Percentiles rank a stretch among this genome's conserved stretches.
These are phyloP conservation scores for Acrocephalus scirpaceus DNA, from an alignment of 2,797 vertebrate species.

Conservation along the genomic window DNA sequence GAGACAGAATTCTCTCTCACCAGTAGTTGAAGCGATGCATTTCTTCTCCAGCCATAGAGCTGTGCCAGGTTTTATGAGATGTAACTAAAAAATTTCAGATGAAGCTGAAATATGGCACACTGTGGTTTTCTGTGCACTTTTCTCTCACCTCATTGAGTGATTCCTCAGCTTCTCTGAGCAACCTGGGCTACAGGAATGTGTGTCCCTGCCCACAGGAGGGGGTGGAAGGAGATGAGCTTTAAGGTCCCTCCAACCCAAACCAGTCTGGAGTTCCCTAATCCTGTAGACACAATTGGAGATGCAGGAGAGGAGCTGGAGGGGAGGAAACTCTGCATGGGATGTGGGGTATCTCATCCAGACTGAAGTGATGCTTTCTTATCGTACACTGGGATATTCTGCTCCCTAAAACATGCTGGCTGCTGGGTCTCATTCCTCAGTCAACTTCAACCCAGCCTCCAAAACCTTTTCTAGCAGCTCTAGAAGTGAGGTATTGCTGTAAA, in stretches of 20 bases:
- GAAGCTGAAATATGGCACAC: not conserved
- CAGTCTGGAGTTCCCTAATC: not conserved
- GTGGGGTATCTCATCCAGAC: not conserved
- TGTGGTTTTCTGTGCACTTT: not conserved
- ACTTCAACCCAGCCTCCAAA: not conserved
- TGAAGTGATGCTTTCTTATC: not conserved
- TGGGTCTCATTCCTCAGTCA: not conserved
- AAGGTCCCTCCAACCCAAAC: not conserved
- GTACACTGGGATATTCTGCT: not conserved
- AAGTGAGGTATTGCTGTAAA: not conserved
- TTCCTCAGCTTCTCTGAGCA: not conserved
- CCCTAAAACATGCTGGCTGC: not conserved
- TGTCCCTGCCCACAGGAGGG: not conserved
- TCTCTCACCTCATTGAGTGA: accelerated
- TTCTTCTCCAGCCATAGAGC: not conserved
- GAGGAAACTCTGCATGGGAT: not conserved
- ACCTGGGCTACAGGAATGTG: not conserved
- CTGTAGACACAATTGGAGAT: accelerated
- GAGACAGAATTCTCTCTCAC: not conserved
- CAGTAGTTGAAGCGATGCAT: not conserved
- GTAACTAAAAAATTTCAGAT: not conserved
- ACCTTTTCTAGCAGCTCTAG: not conserved
- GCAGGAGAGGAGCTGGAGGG: not conserved
- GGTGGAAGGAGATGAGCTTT: not conserved
- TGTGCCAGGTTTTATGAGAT: not conserved